Conservation (phyloP, 2,113 vertebrate genomes). For the Saimiri boliviensis region DNA sequence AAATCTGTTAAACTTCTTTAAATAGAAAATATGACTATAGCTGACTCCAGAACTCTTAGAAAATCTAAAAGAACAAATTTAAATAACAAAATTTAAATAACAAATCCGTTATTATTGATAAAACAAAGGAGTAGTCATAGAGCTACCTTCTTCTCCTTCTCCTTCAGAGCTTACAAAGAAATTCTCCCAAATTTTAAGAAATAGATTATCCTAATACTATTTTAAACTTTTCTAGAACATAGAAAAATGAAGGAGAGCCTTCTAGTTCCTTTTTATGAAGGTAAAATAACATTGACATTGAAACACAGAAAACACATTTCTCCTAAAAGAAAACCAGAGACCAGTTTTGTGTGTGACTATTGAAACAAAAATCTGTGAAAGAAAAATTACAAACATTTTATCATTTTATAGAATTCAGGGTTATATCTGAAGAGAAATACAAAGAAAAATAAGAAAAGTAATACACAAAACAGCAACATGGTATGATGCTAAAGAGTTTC, state of each 20-base stretch:
- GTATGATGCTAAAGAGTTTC: neutral
- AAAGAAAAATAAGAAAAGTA: neutral
- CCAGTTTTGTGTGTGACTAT: neutral
- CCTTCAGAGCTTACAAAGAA: neutral
- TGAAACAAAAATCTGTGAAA: conserved; percentile 8
- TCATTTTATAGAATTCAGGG: neutral
- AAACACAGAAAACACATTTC: conserved; percentile 18
- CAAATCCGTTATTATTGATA: neutral
- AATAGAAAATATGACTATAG: neutral
- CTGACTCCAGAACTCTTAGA: neutral
- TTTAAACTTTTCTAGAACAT: conserved; percentile 31
- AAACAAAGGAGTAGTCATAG: neutral
- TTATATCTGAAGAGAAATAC: neutral
- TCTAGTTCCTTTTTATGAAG: conserved; percentile 4
- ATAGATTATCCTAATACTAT: neutral
- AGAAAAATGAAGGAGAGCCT: conserved; percentile 10
- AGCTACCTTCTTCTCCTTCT: neutral
- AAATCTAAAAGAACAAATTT: neutral
- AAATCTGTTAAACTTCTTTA: neutral
- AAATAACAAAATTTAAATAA: too few relatives aligned
- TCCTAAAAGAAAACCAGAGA: conserved; percentile 12
- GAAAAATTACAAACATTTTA: neutral
- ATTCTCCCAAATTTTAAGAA: neutral
- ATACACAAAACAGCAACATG: neutral
- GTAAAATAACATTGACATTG: neutral